Base-by-base conservation (phyloP, 2,113 vertebrate genomes). In the Platanista minor region DNA sequence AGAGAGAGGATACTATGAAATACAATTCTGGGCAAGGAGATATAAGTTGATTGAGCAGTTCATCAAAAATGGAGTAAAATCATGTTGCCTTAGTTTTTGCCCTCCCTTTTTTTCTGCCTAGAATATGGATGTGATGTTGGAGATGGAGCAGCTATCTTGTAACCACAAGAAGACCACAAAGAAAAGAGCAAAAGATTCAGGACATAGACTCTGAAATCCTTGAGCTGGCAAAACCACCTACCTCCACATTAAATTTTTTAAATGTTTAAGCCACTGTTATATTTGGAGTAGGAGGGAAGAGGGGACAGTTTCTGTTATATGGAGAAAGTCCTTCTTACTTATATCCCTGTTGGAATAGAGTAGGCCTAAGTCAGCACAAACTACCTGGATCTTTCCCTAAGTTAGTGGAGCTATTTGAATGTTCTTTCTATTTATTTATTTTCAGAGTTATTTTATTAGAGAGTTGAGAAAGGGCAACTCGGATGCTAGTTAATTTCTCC, bases 211-310 rank as follows among this genome's bases (percentile, higher is more conserved):
- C 33, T 87, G 23, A 71, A 94, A 82, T 78, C 18, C 13, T n/a
- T 83, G 52, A 93, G 29, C 12, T 46, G 88, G n/a, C 46, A 96
- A 57, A 57, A 77, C 18, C 2, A 61, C 49, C 31, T 82, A 78
- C 43, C 29, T 25, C 17, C 77, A 18, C 17, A 25, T 66, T 84
- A 75, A 90, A 77, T 13, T 54, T 72, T 25, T 43, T 20, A 87
- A 80, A 80, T 20, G 74, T 64, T 62, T 91, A 64, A 87, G 20
- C 39, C 57, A 66, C 39, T 67, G 3, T 20, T 52, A 15, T 25
- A 25, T 2, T 52, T 15, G 36, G 54, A 36, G 14, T 0, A 13
- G 0, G 8, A 49, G 2, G 14, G 8, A 41, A 18, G 33, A 6
- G 14, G 9, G 23, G 33, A 11, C n/a, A 15, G 33, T 80, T 64